phyloP scores from a whole-genome alignment of 1,140 invertebrate species.

The Drosophila pachea region DNA sequence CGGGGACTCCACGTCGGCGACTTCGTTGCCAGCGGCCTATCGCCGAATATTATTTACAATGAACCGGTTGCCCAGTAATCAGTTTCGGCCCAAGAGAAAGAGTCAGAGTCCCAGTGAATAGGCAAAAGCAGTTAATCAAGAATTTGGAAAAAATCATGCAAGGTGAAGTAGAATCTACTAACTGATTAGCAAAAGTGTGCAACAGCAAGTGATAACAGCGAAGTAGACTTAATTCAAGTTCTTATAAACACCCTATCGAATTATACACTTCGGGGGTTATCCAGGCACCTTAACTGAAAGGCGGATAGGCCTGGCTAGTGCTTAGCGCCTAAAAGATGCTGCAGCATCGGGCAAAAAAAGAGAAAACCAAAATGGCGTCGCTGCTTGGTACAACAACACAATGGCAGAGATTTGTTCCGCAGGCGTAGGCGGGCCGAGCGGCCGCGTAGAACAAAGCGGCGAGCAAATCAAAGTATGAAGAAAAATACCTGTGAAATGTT shows the following conservation, averaged over 20 bases:
- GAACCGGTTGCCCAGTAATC: constrained; percentile 68
- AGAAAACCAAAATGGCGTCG: constrained; percentile 61
- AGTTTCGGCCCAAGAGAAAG: constrained; percentile 40
- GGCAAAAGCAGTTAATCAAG: constrained; percentile 7
- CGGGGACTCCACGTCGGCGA: constrained; percentile 13
- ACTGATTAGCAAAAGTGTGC: too few relatives aligned
- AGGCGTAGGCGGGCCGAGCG: constrained; percentile 1
- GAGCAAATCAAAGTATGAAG: constrained; percentile 68
- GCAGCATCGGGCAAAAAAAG: constrained; percentile 10
- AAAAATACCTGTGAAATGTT: constrained; percentile 77
- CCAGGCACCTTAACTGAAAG: not conserved
- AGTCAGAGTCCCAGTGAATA: constrained; percentile 17
- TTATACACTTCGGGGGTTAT: not conserved
- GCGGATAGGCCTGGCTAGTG: not conserved
- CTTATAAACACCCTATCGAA: not conserved
- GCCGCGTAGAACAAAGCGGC: constrained; percentile 60
- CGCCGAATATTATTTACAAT: constrained; percentile 63
- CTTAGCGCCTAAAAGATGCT: constrained; percentile 42
- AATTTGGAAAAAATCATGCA: not conserved
- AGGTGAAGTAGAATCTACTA: not conserved
- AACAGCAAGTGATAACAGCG: too few relatives aligned
- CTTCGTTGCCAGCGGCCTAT: constrained; percentile 50
- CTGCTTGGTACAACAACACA: constrained; percentile 4
- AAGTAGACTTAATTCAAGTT: too few relatives aligned
- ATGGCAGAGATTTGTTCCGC: constrained; percentile 21